Percentiles rank a stretch among this genome's conserved stretches.
phyloP scores from a whole-genome alignment of 2,113 vertebrate genomes.

The Cryptotis parvus region DNA sequence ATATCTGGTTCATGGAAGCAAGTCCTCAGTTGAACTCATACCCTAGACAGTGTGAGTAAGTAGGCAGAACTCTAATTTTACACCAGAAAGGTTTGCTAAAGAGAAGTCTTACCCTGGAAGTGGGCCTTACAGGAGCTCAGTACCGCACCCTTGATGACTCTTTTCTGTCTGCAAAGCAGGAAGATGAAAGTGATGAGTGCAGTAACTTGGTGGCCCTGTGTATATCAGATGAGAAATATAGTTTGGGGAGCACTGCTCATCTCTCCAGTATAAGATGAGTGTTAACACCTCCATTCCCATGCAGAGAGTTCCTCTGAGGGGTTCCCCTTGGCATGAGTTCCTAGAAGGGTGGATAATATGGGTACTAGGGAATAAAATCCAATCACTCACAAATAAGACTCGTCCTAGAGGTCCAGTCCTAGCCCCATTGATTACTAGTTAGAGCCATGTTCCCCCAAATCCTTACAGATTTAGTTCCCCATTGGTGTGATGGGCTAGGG shows the following conservation, averaged over 20 bases:
- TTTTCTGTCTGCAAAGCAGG: neutral
- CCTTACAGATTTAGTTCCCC: neutral
- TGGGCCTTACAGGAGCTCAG: neutral
- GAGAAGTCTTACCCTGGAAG: neutral
- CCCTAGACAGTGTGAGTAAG: rapidly evolving
- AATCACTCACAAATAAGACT: no score
- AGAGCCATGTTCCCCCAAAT: neutral
- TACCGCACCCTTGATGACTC: rapidly evolving
- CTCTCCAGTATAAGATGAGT: no score
- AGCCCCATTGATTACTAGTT: no score
- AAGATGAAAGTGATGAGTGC: neutral
- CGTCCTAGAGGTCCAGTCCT: no score
- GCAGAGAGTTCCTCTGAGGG: no score
- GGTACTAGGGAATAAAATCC: no score
- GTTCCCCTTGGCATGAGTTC: no score
- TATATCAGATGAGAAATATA: neutral
- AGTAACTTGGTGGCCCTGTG: neutral
- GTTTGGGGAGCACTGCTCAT: no score
- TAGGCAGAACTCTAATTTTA: neutral
- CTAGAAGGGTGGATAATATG: no score
- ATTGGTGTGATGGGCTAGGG: no score
- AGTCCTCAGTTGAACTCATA: no score
- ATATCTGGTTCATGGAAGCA: rapidly evolving
- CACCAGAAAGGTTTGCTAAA: neutral
- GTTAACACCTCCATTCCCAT: no score